A percentile compares a stretch with the other conserved stretches of the same genome.
phyloP scores from a whole-genome alignment of 2,113 vertebrate species.

The Ailurus styani region DNA sequence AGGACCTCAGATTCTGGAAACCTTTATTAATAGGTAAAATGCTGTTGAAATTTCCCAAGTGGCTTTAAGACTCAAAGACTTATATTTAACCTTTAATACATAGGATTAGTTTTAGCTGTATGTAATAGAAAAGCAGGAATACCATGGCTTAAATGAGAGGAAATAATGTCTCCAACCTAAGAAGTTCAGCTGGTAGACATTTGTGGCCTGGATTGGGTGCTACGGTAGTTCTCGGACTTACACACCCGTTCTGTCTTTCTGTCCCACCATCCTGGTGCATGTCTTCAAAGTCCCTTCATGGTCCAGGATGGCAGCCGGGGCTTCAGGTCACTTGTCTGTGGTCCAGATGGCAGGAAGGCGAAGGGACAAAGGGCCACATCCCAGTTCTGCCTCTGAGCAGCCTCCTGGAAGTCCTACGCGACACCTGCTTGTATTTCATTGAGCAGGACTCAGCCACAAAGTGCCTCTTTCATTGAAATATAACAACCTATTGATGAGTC shows the following conservation, averaged over 20 bases:
- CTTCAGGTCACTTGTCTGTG: background rate
- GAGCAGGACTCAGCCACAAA: background rate
- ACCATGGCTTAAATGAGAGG: background rate
- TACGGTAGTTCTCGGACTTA: background rate
- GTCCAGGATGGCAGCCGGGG: background rate
- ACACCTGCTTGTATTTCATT: background rate
- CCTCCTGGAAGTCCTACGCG: background rate
- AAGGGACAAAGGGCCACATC: background rate
- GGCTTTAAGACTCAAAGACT: background rate
- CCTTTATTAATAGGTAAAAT: background rate
- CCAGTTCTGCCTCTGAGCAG: background rate
- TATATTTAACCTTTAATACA: background rate
- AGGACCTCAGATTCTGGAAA: background rate
- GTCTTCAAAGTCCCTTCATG: background rate
- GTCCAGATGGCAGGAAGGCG: background rate
- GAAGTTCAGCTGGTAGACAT: background rate
- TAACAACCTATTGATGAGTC: background rate
- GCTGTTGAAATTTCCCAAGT: background rate
- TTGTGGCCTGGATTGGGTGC: background rate
- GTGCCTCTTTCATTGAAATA: background rate
- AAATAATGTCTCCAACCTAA: background rate
- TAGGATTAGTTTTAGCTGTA: background rate
- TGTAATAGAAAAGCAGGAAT: background rate
- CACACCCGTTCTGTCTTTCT: background rate
- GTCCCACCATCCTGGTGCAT: background rate